Evolutionary conservation across 2,888 invertebrate genomes (phyloP).

Genomic region (Brenthis hecate): DNA sequence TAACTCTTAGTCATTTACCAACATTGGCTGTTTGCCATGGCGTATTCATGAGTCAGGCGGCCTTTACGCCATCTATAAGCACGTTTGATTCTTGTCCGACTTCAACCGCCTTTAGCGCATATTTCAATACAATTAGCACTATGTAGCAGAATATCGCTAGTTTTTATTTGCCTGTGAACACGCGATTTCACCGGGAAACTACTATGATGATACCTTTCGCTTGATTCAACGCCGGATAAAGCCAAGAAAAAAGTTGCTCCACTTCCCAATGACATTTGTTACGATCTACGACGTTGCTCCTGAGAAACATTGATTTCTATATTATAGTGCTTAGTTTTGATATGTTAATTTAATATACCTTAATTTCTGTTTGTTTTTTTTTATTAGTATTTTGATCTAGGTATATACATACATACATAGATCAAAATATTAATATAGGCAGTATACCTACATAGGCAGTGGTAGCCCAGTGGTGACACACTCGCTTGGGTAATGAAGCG

Average conservation of each 20-base stretch:
- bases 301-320: slow-evolving; percentile 28
- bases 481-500: too few species aligned
- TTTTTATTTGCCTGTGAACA: slow-evolving; percentile 74
- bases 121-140: slow-evolving; percentile 70
- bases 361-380: too few species aligned
- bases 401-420: too few species aligned
- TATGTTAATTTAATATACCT: background rate
- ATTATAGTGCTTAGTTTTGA: background rate
- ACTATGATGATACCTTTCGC: slow-evolving; percentile 75
- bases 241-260: slow-evolving; percentile 64
- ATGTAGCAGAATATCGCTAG: slow-evolving; percentile 55
- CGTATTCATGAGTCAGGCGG: slow-evolving; percentile 59
- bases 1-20: slow-evolving; percentile 53
- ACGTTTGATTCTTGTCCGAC: slow-evolving; percentile 53
- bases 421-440: too few species aligned
- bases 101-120: slow-evolving; percentile 51
- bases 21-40: slow-evolving; percentile 68
- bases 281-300: slow-evolving; percentile 55
- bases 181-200: slow-evolving; percentile 77
- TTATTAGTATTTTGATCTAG: too few species aligned
- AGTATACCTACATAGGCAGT: too few species aligned
- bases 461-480: too few species aligned
- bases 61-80: slow-evolving; percentile 37
- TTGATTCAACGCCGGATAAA: slow-evolving; percentile 70
- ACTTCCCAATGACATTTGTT: slow-evolving; percentile 79